Conservation (phyloP, 2,797 vertebrate species). For the Pristis pectinata region DNA sequence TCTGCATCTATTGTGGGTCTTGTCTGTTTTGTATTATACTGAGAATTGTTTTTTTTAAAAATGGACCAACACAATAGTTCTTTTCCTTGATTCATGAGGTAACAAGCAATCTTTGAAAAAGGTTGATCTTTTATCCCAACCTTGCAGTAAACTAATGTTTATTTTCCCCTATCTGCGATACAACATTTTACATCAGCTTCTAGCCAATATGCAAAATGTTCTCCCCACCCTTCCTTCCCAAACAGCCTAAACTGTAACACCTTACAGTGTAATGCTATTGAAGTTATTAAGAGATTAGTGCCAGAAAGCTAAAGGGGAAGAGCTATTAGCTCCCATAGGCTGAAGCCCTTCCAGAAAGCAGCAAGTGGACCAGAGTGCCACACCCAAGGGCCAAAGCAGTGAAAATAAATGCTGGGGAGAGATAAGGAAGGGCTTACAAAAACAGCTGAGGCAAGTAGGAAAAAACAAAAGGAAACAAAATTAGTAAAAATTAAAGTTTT, state of each 20-base stretch:
- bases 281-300: neutral
- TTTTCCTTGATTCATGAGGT: too few species aligned
- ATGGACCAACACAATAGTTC: too few species aligned
- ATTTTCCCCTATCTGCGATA: neutral
- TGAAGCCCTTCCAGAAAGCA: neutral
- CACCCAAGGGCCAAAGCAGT: neutral
- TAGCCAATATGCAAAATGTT: neutral
- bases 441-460: neutral
- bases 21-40: too few species aligned
- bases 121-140: neutral
- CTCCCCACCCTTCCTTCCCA: neutral
- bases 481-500: neutral
- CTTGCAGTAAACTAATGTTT: neutral
- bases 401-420: neutral
- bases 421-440: neutral
- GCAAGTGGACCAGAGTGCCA: neutral
- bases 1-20: too few species aligned
- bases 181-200: neutral
- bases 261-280: neutral
- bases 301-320: neutral
- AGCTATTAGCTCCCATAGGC: neutral
- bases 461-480: slow-evolving; percentile 16
- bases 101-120: too few species aligned
- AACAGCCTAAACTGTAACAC: neutral
- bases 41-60: too few species aligned